Evolutionary conservation across 1,140 invertebrate species (phyloP), one percentile per base, ranked within the genome.

Genomic region (Lepidostoma basale): DNA sequence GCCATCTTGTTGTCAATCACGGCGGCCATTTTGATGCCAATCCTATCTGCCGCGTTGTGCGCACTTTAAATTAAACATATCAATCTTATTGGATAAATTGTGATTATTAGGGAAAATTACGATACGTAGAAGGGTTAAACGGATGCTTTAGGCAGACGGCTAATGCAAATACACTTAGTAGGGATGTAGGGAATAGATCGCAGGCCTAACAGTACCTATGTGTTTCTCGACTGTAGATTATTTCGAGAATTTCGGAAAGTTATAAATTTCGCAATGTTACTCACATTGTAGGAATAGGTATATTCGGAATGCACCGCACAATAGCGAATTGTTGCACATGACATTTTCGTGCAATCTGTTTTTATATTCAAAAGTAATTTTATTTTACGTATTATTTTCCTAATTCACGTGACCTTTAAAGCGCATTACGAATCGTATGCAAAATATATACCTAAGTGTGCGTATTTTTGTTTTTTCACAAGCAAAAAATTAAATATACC

Each of bases 161-260:
- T 63, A 47, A 33, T 68, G 70, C 66, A 64, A 63, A 68, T 30
- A 72, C 66, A 72, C 60, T 62, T 56, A 22, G 40, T 72, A 72
- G 70, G n/a, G n/a, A n/a, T n/a, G n/a, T n/a, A n/a, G n/a, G n/a
- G 25, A 67, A 52, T 47, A 45, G 60, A 52, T 66, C 62, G 52
- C 62, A 49, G 62, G 70, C 66, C 67, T 68, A 72, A 68, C 9
- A 65, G 39, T 42, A 33, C 23, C 45, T 26, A 62, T 28, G 59
- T 20, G 40, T 44, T 33, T 49, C 52, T 23, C 49, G 52, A 45
- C 52, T 30, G 16, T 67, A 67, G 54, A 52, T n/a, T n/a, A n/a
- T n/a, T n/a, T n/a, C n/a, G n/a, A n/a, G n/a, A n/a, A n/a, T n/a
- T n/a, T n/a, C n/a, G n/a, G n/a, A n/a, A n/a, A n/a, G n/a, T n/a